These are phyloP conservation scores for Cromileptes altivelis DNA, from an alignment of 2,113 vertebrate species.

Conservation along the genomic window DNA sequence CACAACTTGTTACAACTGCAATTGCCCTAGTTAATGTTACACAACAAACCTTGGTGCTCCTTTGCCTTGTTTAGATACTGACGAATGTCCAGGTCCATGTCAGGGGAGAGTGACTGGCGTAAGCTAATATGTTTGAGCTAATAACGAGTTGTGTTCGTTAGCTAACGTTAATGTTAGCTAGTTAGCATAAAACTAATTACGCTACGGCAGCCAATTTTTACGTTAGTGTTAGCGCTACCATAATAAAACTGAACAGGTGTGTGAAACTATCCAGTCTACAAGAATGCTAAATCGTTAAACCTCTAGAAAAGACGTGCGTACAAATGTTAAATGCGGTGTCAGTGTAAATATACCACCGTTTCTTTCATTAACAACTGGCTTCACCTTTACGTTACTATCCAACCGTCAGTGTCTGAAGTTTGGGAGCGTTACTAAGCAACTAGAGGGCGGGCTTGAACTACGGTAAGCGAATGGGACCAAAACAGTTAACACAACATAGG, in stretches of 20 bases:
- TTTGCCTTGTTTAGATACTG: conserved; percentile 68
- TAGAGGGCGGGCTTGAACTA: conserved; percentile 9
- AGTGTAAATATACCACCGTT: neutral
- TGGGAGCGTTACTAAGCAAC: conserved; percentile 70
- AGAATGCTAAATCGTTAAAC: neutral
- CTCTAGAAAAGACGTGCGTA: neutral
- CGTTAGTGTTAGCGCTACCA: neutral
- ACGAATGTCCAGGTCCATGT: conserved; percentile 80
- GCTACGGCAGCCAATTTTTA: neutral
- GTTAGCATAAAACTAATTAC: neutral
- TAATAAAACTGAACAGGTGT: neutral
- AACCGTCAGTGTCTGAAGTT: conserved; percentile 5
- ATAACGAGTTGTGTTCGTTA: neutral
- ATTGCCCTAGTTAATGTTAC: neutral
- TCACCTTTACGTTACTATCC: neutral
- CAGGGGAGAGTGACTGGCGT: neutral
- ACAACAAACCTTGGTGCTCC: conserved; percentile 73
- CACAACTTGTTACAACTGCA: neutral
- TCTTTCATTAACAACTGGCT: neutral
- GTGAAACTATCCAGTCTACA: neutral
- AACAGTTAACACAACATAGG: neutral
- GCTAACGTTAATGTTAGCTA: neutral
- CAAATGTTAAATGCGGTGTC: neutral
- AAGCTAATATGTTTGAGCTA: neutral
- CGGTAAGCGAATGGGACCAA: conserved; percentile 48